Evolutionary conservation across 2,113 vertebrate genomes (phyloP).

Genomic region (Platichthys flesus): DNA sequence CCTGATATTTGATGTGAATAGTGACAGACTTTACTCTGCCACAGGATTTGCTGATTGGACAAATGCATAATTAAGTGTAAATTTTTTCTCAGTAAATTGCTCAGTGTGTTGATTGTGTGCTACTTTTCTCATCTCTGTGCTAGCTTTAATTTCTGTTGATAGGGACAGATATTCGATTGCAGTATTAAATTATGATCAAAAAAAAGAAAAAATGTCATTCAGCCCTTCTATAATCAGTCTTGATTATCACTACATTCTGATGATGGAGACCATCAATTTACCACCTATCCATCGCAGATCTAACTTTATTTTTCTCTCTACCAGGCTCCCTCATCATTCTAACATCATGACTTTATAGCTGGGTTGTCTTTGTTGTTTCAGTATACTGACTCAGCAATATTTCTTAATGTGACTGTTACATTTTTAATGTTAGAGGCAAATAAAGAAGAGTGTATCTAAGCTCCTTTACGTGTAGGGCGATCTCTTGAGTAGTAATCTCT

Average conservation of each 20-base stretch:
- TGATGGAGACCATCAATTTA: neutral
- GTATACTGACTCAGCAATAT: neutral
- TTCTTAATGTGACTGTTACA: neutral
- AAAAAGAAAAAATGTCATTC: conserved; percentile 14
- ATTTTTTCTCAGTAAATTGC: neutral
- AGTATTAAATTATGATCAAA: neutral
- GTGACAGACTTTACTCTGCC: neutral
- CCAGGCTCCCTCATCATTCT: neutral
- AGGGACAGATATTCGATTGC: neutral
- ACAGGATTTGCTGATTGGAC: neutral
- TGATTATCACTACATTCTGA: conserved; percentile 1
- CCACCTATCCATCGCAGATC: neutral
- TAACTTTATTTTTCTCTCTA: neutral
- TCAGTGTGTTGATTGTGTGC: conserved; percentile 5
- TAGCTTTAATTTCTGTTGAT: conserved; percentile 1
- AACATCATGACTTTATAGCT: no score
- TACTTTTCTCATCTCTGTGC: neutral
- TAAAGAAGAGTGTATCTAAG: neutral
- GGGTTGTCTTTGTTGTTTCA: neutral
- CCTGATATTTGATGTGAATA: neutral
- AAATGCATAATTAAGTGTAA: neutral
- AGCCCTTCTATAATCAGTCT: conserved; percentile 7
- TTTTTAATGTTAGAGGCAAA: neutral
- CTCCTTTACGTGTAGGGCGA: no score
- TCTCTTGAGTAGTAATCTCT: neutral